A percentile compares a stretch with the other conserved stretches of the same genome.
Evolutionary conservation across 2,113 vertebrate genomes (phyloP).

Genomic region (Urocitellus parryii): DNA sequence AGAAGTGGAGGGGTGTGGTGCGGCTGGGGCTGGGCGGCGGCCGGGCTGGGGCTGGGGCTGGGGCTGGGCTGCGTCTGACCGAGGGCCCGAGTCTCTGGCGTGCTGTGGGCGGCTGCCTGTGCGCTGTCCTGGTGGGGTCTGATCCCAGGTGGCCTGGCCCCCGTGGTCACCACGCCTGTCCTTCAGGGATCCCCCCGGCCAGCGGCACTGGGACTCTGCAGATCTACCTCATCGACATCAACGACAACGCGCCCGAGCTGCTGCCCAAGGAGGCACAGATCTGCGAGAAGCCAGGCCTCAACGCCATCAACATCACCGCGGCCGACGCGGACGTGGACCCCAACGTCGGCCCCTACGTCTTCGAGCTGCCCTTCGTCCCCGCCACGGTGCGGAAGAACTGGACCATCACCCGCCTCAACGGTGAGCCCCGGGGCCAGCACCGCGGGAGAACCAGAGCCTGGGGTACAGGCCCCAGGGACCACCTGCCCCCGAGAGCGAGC

Average conservation of each 20-base stretch:
- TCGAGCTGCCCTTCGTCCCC: constrained; percentile 94
- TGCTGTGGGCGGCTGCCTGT: too few relatives aligned
- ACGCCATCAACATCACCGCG: constrained; percentile 96
- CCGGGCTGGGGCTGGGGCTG: too few relatives aligned
- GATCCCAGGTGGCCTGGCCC: fast-evolving
- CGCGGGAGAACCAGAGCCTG: neutral
- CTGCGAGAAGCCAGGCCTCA: constrained; percentile 93
- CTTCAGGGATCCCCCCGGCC: constrained; percentile 92
- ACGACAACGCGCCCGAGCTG: constrained; percentile 96
- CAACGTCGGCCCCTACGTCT: constrained; percentile 96
- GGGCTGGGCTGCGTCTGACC: too few relatives aligned
- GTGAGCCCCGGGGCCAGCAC: constrained; percentile 86
- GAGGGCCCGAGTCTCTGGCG: too few relatives aligned
- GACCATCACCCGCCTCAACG: constrained; percentile 95
- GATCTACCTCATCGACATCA: constrained; percentile 98
- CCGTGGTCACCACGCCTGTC: fast-evolving
- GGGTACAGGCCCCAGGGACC: neutral
- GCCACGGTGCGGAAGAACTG: constrained; percentile 95
- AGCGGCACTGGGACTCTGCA: constrained; percentile 97
- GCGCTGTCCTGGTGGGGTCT: neutral
- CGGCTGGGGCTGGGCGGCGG: fast-evolving
- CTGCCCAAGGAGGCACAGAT: constrained; percentile 96
- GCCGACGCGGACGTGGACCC: constrained; percentile 94
- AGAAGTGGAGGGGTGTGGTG: too few relatives aligned
- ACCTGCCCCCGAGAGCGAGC: neutral